phyloP scores from a whole-genome alignment of 2,113 vertebrate genomes.

The western clawed frog (Xenopus tropicalis) region DNA sequence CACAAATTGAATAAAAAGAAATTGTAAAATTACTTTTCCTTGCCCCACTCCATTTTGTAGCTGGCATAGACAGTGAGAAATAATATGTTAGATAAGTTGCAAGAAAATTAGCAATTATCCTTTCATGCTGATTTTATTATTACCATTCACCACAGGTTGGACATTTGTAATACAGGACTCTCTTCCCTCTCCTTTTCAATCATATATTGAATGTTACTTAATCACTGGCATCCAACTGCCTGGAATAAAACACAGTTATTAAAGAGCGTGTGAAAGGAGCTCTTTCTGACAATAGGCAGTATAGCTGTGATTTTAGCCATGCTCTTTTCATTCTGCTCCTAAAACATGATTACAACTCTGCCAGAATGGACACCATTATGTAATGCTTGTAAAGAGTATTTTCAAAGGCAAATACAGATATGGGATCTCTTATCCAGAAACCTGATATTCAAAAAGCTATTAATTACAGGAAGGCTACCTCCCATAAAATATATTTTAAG shows the following conservation, averaged over 20 bases:
- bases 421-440: too few relatives aligned
- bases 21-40: too few relatives aligned
- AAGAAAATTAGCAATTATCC: slow-evolving; percentile 29
- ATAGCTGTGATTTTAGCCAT: not conserved
- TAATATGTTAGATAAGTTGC: slow-evolving; percentile 1
- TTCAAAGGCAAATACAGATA: too few relatives aligned
- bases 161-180: slow-evolving; percentile 9
- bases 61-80: not conserved
- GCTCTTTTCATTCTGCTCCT: too few relatives aligned
- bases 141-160: slow-evolving; percentile 32
- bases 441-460: too few relatives aligned
- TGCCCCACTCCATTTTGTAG: too few relatives aligned
- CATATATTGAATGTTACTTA: slow-evolving; percentile 9
- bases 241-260: slow-evolving; percentile 14
- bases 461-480: too few relatives aligned
- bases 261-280: not conserved
- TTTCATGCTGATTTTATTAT: slow-evolving; percentile 35
- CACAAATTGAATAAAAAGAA: too few relatives aligned
- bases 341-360: too few relatives aligned
- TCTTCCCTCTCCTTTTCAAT: not conserved
- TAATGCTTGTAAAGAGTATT: too few relatives aligned
- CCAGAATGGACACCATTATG: too few relatives aligned
- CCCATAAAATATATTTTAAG: too few relatives aligned
- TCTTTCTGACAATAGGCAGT: not conserved
- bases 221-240: slow-evolving; percentile 5